Evolutionary conservation across 2,888 invertebrate species (phyloP).

Genomic region (Synergus japonicus): DNA sequence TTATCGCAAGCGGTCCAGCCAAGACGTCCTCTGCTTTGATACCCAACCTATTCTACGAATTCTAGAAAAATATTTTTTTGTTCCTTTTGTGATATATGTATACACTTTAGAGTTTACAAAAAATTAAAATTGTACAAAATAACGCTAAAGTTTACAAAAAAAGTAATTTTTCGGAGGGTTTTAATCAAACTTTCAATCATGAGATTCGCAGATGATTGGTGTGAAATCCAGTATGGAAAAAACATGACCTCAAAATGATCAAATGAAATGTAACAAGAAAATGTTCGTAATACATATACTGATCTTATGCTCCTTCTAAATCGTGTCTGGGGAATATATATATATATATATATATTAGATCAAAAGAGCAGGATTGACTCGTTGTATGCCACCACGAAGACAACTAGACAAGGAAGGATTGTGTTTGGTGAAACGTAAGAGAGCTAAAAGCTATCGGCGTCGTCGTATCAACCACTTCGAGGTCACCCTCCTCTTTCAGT

Average conservation of each 20-base stretch:
- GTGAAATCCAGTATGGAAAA: constrained; percentile 45
- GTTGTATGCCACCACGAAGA: constrained; percentile 35
- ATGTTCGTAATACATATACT: constrained; percentile 60
- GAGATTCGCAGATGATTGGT: constrained; percentile 25
- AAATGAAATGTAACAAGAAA: constrained; percentile 55
- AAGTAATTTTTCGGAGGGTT: no score
- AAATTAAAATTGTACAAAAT: neutral
- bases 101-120: neutral
- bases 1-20: constrained; percentile 76
- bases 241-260: constrained; percentile 44
- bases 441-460: constrained; percentile 69
- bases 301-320: constrained; percentile 50
- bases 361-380: constrained; percentile 51
- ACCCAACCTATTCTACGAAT: constrained; percentile 23
- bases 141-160: no score
- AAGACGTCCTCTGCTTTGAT: constrained; percentile 63
- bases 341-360: constrained; percentile 49
- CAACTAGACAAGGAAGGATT: constrained; percentile 58
- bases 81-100: constrained; percentile 4
- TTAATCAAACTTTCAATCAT: no score
- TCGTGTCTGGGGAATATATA: constrained; percentile 42
- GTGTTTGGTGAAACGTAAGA: constrained; percentile 68
- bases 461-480: constrained; percentile 35
- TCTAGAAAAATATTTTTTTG: neutral
- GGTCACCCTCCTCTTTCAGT: constrained; percentile 6